phyloP scores from a whole-genome alignment of 2,888 invertebrate species.

The Pimpla rufipes region DNA sequence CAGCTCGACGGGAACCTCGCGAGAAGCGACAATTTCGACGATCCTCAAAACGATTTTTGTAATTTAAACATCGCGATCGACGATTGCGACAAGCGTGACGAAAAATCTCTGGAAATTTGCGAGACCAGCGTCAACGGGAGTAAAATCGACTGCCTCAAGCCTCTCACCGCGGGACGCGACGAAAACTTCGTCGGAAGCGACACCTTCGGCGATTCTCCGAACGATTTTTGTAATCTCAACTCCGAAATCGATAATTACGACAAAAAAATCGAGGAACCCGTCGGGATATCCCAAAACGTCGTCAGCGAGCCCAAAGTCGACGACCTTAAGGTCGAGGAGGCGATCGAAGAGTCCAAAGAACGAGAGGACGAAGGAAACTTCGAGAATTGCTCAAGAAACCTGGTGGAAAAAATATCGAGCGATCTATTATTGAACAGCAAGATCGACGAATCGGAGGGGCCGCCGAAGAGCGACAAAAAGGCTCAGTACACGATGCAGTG shows the following conservation, averaged over 20 bases:
- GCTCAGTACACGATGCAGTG: slow-evolving; percentile 34
- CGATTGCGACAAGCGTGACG: background rate
- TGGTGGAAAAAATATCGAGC: background rate
- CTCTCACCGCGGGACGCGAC: too few species aligned
- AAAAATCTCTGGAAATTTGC: background rate
- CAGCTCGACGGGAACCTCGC: background rate
- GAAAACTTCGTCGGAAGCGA: too few species aligned
- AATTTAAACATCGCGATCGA: slow-evolving; percentile 2
- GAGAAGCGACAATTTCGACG: background rate
- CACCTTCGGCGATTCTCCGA: too few species aligned
- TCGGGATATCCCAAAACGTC: too few species aligned
- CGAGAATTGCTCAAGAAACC: background rate
- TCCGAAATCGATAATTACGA: background rate
- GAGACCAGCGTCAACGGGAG: too few species aligned
- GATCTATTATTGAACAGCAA: slow-evolving; percentile 13
- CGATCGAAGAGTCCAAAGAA: background rate
- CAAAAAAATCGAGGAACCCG: background rate
- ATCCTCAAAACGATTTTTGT: slow-evolving; percentile 1
- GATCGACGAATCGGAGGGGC: background rate
- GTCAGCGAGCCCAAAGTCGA: background rate
- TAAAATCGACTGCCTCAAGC: too few species aligned
- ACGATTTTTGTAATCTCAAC: too few species aligned
- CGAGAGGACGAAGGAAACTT: background rate
- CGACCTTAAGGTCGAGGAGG: background rate
- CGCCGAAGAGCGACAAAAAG: background rate